Conservation (phyloP, 2,888 invertebrate species). For the Osmoderma eremita region DNA sequence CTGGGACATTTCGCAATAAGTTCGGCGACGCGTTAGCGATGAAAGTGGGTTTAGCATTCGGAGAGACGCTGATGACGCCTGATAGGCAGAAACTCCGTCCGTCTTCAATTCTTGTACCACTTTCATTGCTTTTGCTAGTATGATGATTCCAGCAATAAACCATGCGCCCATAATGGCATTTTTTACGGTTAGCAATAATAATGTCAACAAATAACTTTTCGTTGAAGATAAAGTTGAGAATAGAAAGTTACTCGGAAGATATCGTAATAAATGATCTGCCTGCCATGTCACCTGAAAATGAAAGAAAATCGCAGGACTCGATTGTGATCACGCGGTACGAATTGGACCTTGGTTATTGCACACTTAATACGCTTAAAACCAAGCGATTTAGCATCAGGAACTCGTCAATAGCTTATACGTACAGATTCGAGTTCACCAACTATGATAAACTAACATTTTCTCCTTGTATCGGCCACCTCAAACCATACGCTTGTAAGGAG, state of each 20-base stretch:
- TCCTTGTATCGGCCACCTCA: constrained; percentile 65
- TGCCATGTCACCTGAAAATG: constrained; percentile 19
- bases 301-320: not conserved
- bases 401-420: constrained; percentile 56
- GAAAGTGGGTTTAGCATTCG: too few species aligned
- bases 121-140: too few species aligned
- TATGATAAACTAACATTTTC: constrained; percentile 61
- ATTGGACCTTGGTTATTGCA: constrained; percentile 61
- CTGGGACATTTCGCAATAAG: too few species aligned
- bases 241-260: constrained; percentile 64
- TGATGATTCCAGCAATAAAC: too few species aligned
- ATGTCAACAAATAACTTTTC: not conserved
- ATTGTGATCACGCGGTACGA: constrained; percentile 49
- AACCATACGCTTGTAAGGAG: constrained; percentile 63
- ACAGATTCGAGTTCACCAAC: constrained; percentile 62
- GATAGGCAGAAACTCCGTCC: too few species aligned
- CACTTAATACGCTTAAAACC: constrained; percentile 59
- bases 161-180: too few species aligned
- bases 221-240: constrained; percentile 61
- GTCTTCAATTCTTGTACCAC: too few species aligned
- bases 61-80: too few species aligned
- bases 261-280: constrained; percentile 62
- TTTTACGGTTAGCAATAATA: not conserved
- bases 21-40: too few species aligned
- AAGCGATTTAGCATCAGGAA: constrained; percentile 63